Conservation (phyloP, 2,113 vertebrate genomes). For the Lagopus leucura region DNA sequence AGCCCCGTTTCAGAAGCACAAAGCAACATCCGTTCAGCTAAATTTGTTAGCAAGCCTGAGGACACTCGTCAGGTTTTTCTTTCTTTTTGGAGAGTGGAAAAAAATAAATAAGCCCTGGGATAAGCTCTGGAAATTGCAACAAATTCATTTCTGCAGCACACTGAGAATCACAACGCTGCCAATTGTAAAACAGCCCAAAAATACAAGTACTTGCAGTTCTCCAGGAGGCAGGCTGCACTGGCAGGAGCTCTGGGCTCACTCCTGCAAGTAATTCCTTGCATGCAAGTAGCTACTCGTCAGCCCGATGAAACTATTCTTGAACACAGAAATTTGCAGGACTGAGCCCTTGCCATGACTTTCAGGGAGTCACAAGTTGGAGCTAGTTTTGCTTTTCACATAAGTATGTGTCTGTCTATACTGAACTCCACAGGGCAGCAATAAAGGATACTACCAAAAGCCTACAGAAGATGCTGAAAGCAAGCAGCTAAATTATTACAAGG, state of each 20-base stretch:
- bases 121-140: not conserved
- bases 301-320: not conserved
- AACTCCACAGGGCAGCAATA: not conserved
- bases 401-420: not conserved
- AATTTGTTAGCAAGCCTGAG: not conserved
- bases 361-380: slow-evolving; percentile 16
- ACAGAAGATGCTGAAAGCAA: not conserved
- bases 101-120: not conserved
- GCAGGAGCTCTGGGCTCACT: slow-evolving; percentile 1
- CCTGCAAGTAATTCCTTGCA: not conserved
- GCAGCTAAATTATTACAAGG: not conserved
- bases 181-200: slow-evolving; percentile 10
- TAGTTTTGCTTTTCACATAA: not conserved
- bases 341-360: slow-evolving; percentile 12
- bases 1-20: not conserved
- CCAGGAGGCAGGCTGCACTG: slow-evolving; percentile 8
- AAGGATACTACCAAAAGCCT: not conserved
- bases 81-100: not conserved
- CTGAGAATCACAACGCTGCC: not conserved
- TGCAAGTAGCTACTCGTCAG: slow-evolving; percentile 44
- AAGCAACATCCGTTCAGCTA: not conserved
- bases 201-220: not conserved
- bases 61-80: not conserved
- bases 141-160: not conserved
- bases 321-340: not conserved